Conservation (phyloP, 2,797 vertebrate genomes). For the Coccyzus lansbergi region DNA sequence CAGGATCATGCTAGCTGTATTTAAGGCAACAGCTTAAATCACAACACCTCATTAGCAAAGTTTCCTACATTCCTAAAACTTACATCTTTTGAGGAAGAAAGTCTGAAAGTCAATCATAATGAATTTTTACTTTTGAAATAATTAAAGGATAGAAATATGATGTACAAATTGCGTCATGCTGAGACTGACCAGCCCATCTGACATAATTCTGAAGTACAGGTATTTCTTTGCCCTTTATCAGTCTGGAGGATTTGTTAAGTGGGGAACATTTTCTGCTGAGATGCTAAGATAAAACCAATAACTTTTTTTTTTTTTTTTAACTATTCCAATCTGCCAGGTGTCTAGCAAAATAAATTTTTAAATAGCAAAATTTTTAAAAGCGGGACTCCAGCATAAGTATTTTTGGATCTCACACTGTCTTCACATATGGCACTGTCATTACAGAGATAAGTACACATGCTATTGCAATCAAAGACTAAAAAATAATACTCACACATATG, state of each 20-base stretch:
- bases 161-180: not conserved
- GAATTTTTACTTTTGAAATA: not conserved
- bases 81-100: not conserved
- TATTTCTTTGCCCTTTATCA: not conserved
- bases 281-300: not conserved
- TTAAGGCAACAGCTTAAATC: not conserved
- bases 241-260: not conserved
- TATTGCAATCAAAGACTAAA: not conserved
- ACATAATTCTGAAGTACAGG: not conserved
- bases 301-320: not conserved
- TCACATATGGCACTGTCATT: not conserved
- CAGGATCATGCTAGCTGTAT: not conserved
- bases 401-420: not conserved
- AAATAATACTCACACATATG: not conserved
- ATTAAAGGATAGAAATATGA: not conserved
- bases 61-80: not conserved
- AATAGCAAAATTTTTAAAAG: not conserved
- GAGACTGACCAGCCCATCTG: not conserved
- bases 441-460: not conserved
- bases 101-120: not conserved
- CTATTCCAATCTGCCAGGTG: not conserved
- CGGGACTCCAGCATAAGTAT: not conserved
- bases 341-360: not conserved
- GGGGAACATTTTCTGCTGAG: not conserved
- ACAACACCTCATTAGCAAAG: not conserved